These are phyloP conservation scores for Habropoda laboriosa DNA, from an alignment of 1,140 invertebrate species.

Conservation along the genomic window DNA sequence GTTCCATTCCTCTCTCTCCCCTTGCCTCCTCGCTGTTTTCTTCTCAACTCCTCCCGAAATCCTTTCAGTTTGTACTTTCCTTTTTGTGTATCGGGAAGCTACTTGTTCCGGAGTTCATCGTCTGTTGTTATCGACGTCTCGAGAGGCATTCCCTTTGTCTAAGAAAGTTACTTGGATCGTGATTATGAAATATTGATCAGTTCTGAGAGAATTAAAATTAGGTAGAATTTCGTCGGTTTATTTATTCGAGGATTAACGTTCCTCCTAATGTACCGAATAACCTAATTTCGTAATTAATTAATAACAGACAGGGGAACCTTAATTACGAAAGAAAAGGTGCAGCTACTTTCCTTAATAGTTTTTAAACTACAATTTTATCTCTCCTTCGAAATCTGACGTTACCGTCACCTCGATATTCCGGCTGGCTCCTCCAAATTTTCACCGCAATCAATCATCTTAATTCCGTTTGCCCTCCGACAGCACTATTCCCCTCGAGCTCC, in stretches of 20 bases:
- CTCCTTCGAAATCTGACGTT: no score
- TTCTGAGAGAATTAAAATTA: no score
- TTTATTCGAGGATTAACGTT: no score
- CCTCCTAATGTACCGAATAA: no score
- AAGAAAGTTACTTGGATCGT: conserved; percentile 4
- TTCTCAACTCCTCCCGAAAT: conserved; percentile 27
- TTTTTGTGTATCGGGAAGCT: conserved; percentile 1
- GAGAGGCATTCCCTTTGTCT: not conserved
- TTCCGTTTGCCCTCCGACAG: not conserved
- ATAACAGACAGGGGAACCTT: no score
- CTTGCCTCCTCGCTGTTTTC: not conserved
- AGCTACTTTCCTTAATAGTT: no score
- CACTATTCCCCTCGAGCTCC: not conserved
- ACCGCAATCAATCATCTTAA: not conserved
- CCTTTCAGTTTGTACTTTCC: conserved; percentile 16
- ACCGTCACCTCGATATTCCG: not conserved
- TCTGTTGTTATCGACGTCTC: not conserved
- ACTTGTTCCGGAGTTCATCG: not conserved
- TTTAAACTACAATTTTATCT: no score
- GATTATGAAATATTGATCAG: no score
- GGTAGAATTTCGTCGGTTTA: no score
- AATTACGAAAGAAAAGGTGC: no score
- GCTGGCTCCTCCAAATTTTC: not conserved
- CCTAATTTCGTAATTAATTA: no score
- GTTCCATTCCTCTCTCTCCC: conserved; percentile 8